These are phyloP conservation scores for Styela plicata DNA, from an alignment of 23 tunicate species.

Conservation along the genomic window DNA sequence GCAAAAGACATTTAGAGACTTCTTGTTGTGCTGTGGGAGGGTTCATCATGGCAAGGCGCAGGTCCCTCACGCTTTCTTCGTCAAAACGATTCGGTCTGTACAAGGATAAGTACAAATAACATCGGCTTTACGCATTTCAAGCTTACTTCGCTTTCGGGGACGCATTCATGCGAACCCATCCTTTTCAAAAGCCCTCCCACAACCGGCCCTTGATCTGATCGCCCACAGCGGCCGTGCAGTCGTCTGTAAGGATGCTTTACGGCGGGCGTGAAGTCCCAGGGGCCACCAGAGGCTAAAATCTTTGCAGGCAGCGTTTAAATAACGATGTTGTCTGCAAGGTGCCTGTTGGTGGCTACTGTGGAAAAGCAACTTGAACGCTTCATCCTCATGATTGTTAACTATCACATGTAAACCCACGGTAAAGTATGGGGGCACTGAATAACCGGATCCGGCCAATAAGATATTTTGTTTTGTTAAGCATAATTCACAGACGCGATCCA, in stretches of 20 bases:
- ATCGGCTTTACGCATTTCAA: slow-evolving; percentile 9
- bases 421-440: too few relatives aligned
- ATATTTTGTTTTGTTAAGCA: too few relatives aligned
- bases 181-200: slow-evolving; percentile 50
- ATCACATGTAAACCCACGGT: too few relatives aligned
- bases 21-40: slow-evolving; percentile 75
- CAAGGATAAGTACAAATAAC: slow-evolving; percentile 64
- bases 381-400: too few relatives aligned
- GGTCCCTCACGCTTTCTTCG: slow-evolving; percentile 54
- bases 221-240: slow-evolving; percentile 72
- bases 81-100: slow-evolving; percentile 37
- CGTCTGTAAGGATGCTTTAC: slow-evolving; percentile 56
- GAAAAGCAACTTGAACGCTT: slow-evolving; percentile 21
- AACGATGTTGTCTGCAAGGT: background rate
- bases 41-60: slow-evolving; percentile 51
- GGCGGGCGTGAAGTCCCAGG: slow-evolving; percentile 61
- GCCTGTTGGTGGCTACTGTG: slow-evolving; percentile 51
- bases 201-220: slow-evolving; percentile 42
- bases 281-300: slow-evolving; percentile 53
- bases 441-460: too few relatives aligned
- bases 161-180: slow-evolving; percentile 57
- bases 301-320: background rate
- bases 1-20: slow-evolving; percentile 24
- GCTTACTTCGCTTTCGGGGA: slow-evolving; percentile 56
- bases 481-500: too few relatives aligned